These are phyloP conservation scores for Cephus nigrinus DNA, from an alignment of 2,888 invertebrate species.

Conservation along the genomic window DNA sequence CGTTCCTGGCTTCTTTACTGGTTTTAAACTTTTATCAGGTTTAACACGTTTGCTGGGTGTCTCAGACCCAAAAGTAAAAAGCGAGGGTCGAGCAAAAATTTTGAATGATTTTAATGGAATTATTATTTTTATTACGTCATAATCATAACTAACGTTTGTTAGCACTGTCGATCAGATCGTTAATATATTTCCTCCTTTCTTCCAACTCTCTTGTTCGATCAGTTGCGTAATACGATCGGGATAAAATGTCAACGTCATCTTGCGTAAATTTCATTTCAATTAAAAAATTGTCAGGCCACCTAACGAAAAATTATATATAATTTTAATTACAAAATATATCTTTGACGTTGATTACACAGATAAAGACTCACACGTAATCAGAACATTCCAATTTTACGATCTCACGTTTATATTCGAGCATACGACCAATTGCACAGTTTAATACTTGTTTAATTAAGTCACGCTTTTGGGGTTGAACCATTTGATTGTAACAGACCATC, in stretches of 20 bases:
- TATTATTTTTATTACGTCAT: background rate
- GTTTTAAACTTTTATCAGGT: background rate
- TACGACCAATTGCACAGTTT: constrained; percentile 71
- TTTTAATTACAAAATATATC: constrained; percentile 1
- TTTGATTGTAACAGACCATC: constrained; percentile 73
- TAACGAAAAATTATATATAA: constrained; percentile 52
- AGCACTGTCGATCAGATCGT: constrained; percentile 42
- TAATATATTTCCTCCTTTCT: constrained; percentile 48
- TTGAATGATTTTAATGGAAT: background rate
- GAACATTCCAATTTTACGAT: constrained; percentile 71
- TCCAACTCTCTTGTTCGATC: constrained; percentile 64
- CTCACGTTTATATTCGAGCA: constrained; percentile 72
- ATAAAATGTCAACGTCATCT: constrained; percentile 73
- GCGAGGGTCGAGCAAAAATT: background rate
- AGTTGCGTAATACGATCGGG: constrained; percentile 73
- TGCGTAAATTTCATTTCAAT: constrained; percentile 78
- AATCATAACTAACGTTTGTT: constrained; percentile 30
- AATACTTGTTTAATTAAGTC: constrained; percentile 70
- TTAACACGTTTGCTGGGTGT: background rate
- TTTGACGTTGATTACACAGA: background rate
- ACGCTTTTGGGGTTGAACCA: constrained; percentile 73
- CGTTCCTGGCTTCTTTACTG: background rate
- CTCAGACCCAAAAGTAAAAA: background rate
- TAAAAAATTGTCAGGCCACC: constrained; percentile 79
- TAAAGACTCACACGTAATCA: constrained; percentile 64